Conservation (phyloP, 2,888 invertebrate species). For the Panopea generosa region DNA sequence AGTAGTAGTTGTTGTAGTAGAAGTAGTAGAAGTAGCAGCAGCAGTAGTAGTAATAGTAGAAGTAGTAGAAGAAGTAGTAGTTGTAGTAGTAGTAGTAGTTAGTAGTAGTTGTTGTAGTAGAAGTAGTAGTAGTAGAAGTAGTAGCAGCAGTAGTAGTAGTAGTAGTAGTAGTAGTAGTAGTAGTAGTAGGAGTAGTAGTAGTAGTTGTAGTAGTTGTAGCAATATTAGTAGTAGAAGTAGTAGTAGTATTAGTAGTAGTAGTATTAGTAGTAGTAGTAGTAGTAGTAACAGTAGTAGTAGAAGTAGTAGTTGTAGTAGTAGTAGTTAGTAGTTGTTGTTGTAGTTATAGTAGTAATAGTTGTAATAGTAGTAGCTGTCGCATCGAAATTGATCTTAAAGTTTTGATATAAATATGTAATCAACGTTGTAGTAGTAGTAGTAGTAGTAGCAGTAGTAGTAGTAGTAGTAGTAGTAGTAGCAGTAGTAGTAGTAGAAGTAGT, state of each 20-base stretch:
- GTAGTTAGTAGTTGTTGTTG: conserved; percentile 5
- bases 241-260: no score
- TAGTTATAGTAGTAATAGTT: conserved; percentile 4
- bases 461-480: conserved; percentile 23
- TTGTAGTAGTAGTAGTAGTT: no score
- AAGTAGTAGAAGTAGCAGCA: background rate
- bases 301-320: conserved; percentile 8
- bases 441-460: conserved; percentile 23
- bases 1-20: conserved; percentile 4
- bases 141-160: conserved; percentile 3
- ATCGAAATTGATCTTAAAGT: no score
- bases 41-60: no score
- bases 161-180: conserved; percentile 1
- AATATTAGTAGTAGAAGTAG: conserved; percentile 22
- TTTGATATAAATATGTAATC: no score
- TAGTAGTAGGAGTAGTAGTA: no score
- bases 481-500: conserved; percentile 28
- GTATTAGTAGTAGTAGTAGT: conserved; percentile 20
- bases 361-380: background rate
- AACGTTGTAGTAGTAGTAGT: no score
- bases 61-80: no score
- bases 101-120: no score
- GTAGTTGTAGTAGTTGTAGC: conserved; percentile 8
- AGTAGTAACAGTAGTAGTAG: conserved; percentile 1
- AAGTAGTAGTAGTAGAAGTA: background rate